phyloP scores from a whole-genome alignment of 2,888 invertebrate species.

The Ethmia dodecea region DNA sequence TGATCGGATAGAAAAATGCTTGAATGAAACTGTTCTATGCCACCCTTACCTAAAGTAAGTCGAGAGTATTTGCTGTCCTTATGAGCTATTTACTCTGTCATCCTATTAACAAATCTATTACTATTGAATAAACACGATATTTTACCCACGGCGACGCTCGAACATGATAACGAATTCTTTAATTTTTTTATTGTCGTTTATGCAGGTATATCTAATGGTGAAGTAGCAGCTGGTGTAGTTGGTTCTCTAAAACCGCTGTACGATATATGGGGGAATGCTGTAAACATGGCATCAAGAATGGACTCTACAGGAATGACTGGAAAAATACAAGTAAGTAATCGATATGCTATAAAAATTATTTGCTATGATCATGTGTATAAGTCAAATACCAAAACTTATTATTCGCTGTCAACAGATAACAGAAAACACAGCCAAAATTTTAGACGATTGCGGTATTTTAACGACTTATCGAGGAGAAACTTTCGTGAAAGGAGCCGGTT shows the following conservation, averaged over 20 bases:
- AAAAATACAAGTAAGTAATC: constrained; percentile 81
- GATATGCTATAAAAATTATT: background rate
- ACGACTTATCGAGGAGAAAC: constrained; percentile 84
- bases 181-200: no score
- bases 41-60: no score
- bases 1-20: no score
- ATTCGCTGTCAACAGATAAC: constrained; percentile 73
- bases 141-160: no score
- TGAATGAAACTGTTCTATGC: background rate
- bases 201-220: constrained; percentile 91
- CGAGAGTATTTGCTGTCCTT: no score
- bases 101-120: no score
- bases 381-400: background rate
- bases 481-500: constrained; percentile 83
- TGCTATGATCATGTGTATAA: background rate
- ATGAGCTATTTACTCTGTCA: no score
- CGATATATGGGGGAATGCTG: constrained; percentile 98
- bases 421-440: constrained; percentile 82
- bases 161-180: no score
- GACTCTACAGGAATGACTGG: constrained; percentile 92
- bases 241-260: constrained; percentile 96
- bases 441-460: constrained; percentile 81
- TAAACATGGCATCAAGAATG: constrained; percentile 98
- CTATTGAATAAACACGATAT: no score
- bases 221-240: constrained; percentile 95